These are phyloP conservation scores for Malthinus seriepunctatus DNA, from an alignment of 2,888 invertebrate species.

Conservation along the genomic window DNA sequence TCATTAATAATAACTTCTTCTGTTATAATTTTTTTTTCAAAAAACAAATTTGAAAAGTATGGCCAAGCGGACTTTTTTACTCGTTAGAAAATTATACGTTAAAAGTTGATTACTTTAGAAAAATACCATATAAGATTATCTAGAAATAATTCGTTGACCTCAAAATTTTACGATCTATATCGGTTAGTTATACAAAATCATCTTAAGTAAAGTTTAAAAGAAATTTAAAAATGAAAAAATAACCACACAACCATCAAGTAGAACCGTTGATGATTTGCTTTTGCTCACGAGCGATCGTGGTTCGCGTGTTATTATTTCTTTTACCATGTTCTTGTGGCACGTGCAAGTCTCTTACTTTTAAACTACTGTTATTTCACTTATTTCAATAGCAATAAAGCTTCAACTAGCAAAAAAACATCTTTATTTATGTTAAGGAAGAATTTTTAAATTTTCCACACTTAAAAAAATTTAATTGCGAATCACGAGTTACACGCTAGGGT, in stretches of 20 bases:
- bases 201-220: slow-evolving; percentile 2
- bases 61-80: neutral
- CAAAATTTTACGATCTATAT: slow-evolving; percentile 7
- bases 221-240: slow-evolving; percentile 35
- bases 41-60: neutral
- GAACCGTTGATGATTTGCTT: slow-evolving; percentile 27
- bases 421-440: neutral
- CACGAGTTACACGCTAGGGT: neutral
- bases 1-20: no score
- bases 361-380: slow-evolving; percentile 44
- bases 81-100: neutral
- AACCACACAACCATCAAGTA: slow-evolving; percentile 30
- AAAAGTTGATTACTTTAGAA: neutral
- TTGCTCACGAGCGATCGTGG: slow-evolving; percentile 46
- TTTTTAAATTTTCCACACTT: neutral
- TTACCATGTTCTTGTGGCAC: slow-evolving; percentile 40
- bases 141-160: slow-evolving; percentile 6
- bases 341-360: slow-evolving; percentile 41
- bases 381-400: slow-evolving; percentile 26
- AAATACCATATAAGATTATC: neutral
- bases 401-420: neutral
- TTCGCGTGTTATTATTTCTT: slow-evolving; percentile 44
- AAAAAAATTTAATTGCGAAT: no score
- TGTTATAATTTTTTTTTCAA: no score
- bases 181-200: slow-evolving; percentile 1